phyloP scores from a whole-genome alignment of 2,113 vertebrate species.

The Epinephelus moara region DNA sequence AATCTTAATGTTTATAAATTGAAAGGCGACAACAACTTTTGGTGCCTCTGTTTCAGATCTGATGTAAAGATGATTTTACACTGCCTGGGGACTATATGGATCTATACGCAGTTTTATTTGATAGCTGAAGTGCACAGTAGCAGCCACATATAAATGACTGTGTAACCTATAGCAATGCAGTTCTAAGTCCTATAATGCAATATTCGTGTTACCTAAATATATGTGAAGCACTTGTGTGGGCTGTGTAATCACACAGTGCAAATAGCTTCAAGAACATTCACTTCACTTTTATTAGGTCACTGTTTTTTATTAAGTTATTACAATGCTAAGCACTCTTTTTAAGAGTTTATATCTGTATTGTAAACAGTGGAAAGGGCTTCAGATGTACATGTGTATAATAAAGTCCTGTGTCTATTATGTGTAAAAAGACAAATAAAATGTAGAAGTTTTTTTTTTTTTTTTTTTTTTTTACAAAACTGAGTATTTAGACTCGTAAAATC shows the following conservation, averaged over 20 bases:
- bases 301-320: slow-evolving; percentile 63
- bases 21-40: not conserved
- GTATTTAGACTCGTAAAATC: not conserved
- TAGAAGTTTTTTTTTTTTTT: slow-evolving; percentile 18
- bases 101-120: not conserved
- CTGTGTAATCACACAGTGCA: slow-evolving; percentile 6
- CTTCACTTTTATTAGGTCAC: slow-evolving; percentile 14
- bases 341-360: slow-evolving; percentile 23
- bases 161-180: not conserved
- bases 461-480: slow-evolving; percentile 6
- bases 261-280: not conserved
- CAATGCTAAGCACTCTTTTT: slow-evolving; percentile 11
- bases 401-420: slow-evolving; percentile 31
- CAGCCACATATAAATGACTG: not conserved
- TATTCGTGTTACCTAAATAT: not conserved
- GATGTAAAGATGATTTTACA: not conserved
- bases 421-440: slow-evolving; percentile 52
- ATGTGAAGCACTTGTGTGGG: slow-evolving; percentile 24
- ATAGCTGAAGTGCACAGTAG: not conserved
- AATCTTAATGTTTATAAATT: not conserved
- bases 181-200: not conserved
- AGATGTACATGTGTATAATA: slow-evolving; percentile 45
- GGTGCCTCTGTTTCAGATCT: not conserved
- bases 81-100: not conserved
- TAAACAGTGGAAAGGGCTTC: slow-evolving; percentile 58